Evolutionary conservation across 2,113 vertebrate species (phyloP).

Genomic region (Paracyprichromis sp.): DNA sequence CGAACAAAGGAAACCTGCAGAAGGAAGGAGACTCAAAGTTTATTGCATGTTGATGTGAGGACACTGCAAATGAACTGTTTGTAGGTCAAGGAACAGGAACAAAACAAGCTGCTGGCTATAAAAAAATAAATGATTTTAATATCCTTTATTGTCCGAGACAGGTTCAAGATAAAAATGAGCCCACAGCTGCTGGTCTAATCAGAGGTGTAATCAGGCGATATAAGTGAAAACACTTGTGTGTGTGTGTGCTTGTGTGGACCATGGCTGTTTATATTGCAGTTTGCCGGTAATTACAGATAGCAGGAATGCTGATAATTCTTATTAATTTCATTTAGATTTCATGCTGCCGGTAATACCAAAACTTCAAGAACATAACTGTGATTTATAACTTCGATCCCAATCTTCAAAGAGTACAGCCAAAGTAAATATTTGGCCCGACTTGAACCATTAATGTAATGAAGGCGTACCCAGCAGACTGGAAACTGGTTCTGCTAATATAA

Average conservation of each 20-base stretch:
- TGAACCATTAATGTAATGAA: not conserved
- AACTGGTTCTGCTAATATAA: not conserved
- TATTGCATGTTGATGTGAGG: not conserved
- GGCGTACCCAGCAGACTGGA: not conserved
- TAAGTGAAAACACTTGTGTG: not conserved
- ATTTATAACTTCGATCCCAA: not conserved
- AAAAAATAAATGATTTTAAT: not conserved
- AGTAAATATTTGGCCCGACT: not conserved
- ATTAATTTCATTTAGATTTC: not conserved
- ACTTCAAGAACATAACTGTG: not conserved
- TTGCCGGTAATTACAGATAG: not conserved
- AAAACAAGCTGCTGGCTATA: not conserved
- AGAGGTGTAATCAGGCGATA: not conserved
- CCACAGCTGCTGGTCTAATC: not conserved
- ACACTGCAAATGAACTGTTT: not conserved
- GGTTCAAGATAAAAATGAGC: not conserved
- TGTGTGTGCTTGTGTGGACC: not conserved
- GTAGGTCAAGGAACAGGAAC: not conserved
- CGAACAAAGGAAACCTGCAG: conserved; percentile 80
- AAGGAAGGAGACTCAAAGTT: not conserved
- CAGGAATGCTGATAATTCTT: not conserved
- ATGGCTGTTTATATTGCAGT: not conserved
- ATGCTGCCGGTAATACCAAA: not conserved
- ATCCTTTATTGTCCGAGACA: not conserved
- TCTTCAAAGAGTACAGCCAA: not conserved